phyloP scores from a whole-genome alignment of 2,888 invertebrate genomes.

The Diadegma fenestrale region DNA sequence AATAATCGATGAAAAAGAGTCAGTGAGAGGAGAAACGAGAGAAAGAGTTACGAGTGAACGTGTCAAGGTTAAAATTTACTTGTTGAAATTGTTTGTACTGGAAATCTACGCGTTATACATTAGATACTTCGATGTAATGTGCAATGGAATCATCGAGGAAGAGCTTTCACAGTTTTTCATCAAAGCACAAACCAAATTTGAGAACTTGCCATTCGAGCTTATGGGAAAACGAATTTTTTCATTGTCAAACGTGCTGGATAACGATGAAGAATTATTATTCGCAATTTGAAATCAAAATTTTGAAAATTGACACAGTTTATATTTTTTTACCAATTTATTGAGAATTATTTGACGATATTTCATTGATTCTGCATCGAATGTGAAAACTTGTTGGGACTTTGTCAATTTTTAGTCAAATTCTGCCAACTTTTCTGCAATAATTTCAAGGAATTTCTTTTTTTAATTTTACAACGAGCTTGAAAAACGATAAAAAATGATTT shows the following conservation, averaged over 20 bases:
- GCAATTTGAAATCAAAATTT: background rate
- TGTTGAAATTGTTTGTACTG: conserved; percentile 54
- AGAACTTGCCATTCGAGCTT: background rate
- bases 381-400: background rate
- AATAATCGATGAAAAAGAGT: conserved; percentile 40
- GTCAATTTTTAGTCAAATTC: background rate
- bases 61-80: conserved; percentile 10
- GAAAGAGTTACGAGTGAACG: background rate
- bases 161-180: conserved; percentile 7
- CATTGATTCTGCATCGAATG: background rate
- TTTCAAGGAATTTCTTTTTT: background rate
- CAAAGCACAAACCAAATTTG: background rate
- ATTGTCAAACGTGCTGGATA: background rate
- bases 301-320: background rate
- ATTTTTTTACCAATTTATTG: no score
- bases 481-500: background rate
- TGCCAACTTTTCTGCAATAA: background rate
- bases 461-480: background rate
- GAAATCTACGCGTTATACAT: conserved; percentile 33
- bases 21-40: background rate
- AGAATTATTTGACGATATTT: background rate
- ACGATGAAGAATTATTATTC: background rate
- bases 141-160: conserved; percentile 25
- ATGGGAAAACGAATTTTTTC: background rate
- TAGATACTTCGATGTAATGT: conserved; percentile 49